phyloP scores from a whole-genome alignment of 2,888 invertebrate species.

The Eilema caniola region DNA sequence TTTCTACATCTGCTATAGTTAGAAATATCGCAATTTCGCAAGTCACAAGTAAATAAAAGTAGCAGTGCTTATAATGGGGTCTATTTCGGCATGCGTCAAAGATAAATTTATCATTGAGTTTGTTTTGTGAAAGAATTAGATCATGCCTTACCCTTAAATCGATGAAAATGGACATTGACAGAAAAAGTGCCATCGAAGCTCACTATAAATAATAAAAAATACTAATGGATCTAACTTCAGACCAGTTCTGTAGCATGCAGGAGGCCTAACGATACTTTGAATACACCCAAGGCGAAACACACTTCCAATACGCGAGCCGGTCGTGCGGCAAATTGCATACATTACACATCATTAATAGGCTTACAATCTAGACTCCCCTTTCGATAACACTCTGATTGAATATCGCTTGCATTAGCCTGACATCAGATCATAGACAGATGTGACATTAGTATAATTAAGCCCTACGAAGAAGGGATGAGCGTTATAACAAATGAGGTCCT shows the following conservation, averaged over 20 bases:
- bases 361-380: slow-evolving; percentile 43
- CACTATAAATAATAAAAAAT: neutral
- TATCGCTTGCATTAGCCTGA: slow-evolving; percentile 36
- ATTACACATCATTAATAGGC: slow-evolving; percentile 58
- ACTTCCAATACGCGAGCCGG: slow-evolving; percentile 17
- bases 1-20: too few species aligned
- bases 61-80: too few species aligned
- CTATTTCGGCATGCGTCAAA: too few species aligned
- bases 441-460: slow-evolving; percentile 7
- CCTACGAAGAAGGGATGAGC: neutral
- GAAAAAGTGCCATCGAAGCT: neutral
- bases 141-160: too few species aligned
- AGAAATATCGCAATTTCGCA: too few species aligned
- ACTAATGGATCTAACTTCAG: slow-evolving; percentile 1
- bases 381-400: slow-evolving; percentile 63
- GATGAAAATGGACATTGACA: neutral
- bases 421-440: slow-evolving; percentile 13
- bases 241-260: slow-evolving; percentile 4
- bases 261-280: neutral
- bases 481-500: neutral
- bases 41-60: too few species aligned
- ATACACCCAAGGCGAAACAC: slow-evolving; percentile 11
- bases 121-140: too few species aligned
- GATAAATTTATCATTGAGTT: too few species aligned
- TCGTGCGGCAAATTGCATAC: slow-evolving; percentile 45